A percentile compares a stretch with the other conserved stretches of the same genome.
These are phyloP conservation scores for Ochropacha duplaris DNA, from an alignment of 2,888 invertebrate species.

Conservation along the genomic window DNA sequence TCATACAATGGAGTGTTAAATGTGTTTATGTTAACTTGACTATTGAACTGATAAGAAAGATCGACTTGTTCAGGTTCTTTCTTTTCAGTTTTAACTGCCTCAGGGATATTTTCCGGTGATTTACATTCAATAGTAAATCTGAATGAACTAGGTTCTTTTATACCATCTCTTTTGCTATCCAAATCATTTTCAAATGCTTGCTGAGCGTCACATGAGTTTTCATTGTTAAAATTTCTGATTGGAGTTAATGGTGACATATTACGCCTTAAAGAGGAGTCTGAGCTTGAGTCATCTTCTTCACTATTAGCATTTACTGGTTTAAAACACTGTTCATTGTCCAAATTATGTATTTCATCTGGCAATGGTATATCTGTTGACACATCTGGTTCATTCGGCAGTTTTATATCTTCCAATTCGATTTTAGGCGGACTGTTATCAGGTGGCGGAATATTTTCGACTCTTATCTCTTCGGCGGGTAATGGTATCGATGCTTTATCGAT, in stretches of 20 bases:
- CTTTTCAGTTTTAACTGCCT: constrained; percentile 50
- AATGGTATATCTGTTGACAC: constrained; percentile 53
- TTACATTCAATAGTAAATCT: constrained; percentile 70
- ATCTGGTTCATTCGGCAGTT: constrained; percentile 58
- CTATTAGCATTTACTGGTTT: constrained; percentile 60
- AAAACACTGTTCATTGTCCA: constrained; percentile 54
- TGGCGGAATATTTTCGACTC: constrained; percentile 56
- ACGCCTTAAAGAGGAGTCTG: constrained; percentile 67
- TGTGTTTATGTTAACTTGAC: constrained; percentile 67
- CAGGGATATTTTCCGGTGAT: constrained; percentile 51
- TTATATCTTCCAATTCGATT: constrained; percentile 60
- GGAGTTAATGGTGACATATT: constrained; percentile 79
- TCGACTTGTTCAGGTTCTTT: constrained; percentile 53
- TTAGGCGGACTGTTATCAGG: constrained; percentile 63
- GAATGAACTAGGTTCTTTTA: constrained; percentile 65
- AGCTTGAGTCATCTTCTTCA: constrained; percentile 70
- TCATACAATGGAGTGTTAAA: constrained; percentile 69
- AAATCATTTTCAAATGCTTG: constrained; percentile 72
- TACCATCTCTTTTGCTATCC: constrained; percentile 50
- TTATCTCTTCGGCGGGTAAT: constrained; percentile 62
- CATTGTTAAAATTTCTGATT: constrained; percentile 73
- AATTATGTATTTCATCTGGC: constrained; percentile 51
- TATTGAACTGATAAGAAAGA: constrained; percentile 65
- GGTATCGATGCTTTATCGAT: constrained; percentile 59
- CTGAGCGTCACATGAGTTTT: constrained; percentile 76